Evolutionary conservation across 1,140 invertebrate genomes (phyloP), one percentile per base, ranked within the genome.

Genomic region (Aplysia californica): DNA sequence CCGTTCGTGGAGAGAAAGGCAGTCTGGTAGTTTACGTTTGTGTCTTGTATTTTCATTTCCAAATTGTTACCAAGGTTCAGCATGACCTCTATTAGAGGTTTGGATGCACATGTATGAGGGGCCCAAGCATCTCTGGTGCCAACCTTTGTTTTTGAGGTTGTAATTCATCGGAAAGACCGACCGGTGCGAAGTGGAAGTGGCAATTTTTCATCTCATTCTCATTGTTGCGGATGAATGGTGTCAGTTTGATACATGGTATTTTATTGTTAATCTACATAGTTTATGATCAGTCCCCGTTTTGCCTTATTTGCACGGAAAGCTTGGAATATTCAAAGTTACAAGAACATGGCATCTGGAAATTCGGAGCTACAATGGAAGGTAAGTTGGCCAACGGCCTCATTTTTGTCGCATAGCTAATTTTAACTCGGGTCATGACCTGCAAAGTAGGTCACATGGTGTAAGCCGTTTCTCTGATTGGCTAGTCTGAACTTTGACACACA

Each of bases 311-410:
- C 29, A 36, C 3, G 39, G 35, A 36, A 36, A 65, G 1, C 39
- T 23, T n/a, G 33, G 35, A 2, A 33, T 33, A n/a, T 65, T n/a
- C n/a, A n/a, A n/a, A n/a, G n/a, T n/a, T n/a, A n/a, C 6, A 4
- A 41, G 10, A 71, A 35, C 55, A 71, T 71, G 68, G 6, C 68
- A 2, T 35, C 18, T 36, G 50, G 68, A 1, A 71, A 71, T 56
- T 71, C 68, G n/a, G 68, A 71, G 15, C 50, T 71, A 58, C 21
- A 71, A 23, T 71, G 68, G 68, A 71, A 71, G 68, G 68, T 71
- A 58, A 71, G 68, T 35, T 18, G n/a, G 10, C 5, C n/a, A 68
- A n/a, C n/a, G n/a, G n/a, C n/a, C n/a, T n/a, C n/a, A n/a, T n/a
- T n/a, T n/a, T n/a, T n/a, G n/a, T n/a, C n/a, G n/a, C 20, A 41